These are phyloP conservation scores for Procambarus virginalis DNA, from an alignment of 1,140 invertebrate species.

Conservation along the genomic window DNA sequence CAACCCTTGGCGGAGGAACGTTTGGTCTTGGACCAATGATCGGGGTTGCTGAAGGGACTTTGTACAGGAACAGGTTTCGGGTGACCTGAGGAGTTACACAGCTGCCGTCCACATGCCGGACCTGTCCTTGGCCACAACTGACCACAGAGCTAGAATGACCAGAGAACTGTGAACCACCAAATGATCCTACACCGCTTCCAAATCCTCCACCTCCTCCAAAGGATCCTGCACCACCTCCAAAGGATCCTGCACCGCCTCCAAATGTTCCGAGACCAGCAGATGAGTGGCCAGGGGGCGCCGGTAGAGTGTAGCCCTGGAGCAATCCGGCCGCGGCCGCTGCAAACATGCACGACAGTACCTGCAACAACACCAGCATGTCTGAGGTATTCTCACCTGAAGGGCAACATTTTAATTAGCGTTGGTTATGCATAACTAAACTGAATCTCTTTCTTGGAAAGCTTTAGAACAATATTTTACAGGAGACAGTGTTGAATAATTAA, in stretches of 20 bases:
- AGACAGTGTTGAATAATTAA: no score
- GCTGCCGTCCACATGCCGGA: not conserved
- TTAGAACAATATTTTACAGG: no score
- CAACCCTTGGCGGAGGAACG: constrained; percentile 11
- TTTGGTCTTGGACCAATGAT: constrained; percentile 7
- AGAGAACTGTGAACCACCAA: not conserved
- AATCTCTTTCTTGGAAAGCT: no score
- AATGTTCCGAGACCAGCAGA: no score
- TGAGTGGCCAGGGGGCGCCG: not conserved
- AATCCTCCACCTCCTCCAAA: not conserved
- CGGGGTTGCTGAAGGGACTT: not conserved
- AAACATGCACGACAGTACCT: not conserved
- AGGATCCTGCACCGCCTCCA: not conserved
- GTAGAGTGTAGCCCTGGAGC: not conserved
- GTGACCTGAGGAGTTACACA: constrained; percentile 28
- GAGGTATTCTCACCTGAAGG: no score
- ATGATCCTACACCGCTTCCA: not conserved
- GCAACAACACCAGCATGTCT: not conserved
- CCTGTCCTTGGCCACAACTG: constrained; percentile 8
- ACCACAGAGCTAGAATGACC: no score
- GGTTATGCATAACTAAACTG: no score
- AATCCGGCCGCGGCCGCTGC: not conserved
- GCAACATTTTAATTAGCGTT: no score
- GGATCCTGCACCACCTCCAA: not conserved
- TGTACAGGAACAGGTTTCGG: constrained; percentile 12